Evolutionary conservation across 64 coral and sea anemone genomes (phyloP), one percentile per base, ranked within the genome.

Genomic region (Catalaphyllia jardinei): DNA sequence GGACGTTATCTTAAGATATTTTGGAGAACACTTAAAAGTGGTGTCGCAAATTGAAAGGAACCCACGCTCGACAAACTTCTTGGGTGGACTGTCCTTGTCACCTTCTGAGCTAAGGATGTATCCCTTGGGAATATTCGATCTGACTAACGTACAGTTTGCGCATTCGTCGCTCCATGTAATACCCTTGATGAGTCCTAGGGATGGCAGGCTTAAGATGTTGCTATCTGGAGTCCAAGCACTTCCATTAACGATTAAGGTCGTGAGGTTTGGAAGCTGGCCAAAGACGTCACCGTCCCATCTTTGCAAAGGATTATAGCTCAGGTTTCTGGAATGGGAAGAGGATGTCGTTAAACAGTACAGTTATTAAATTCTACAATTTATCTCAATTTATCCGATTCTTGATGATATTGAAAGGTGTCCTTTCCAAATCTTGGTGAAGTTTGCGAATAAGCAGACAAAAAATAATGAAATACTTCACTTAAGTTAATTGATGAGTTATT

Each of bases 91-190:
- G 30, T 39, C 72, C 16, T 76, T 10, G 17, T 28, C 39, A 8
- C 57, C 19, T 20, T 73, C 52, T 69, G n/a, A 18, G 62, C 60
- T 64, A 13, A 25, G 35, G 28, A 52, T 64, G 67, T 22, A 73
- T 10, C 30, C 9, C 52, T 9, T 18, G n/a, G 28, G 4, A 8
- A 14, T 19, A 17, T 73, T 74, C 83, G 3, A 29, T n/a, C 30
- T 86, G 10, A 13, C 35, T 6, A 92, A 27, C 3, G 33, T 69
- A 52, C 90, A 92, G 81, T 92, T 92, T 0, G 46, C 59, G 60
- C 90, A 92, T 25, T 38, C 8, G 20, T 74, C 30, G 24, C 82
- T 86, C 90, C 90, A 92, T 7, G 59, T 86, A 24, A 92, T 82
- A 8, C 90, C 90, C 13, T 54, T 19, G 18, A 92, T 72, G 9